Evolutionary conservation across 1,140 invertebrate genomes (phyloP).

Genomic region (Nasonia longicornis): DNA sequence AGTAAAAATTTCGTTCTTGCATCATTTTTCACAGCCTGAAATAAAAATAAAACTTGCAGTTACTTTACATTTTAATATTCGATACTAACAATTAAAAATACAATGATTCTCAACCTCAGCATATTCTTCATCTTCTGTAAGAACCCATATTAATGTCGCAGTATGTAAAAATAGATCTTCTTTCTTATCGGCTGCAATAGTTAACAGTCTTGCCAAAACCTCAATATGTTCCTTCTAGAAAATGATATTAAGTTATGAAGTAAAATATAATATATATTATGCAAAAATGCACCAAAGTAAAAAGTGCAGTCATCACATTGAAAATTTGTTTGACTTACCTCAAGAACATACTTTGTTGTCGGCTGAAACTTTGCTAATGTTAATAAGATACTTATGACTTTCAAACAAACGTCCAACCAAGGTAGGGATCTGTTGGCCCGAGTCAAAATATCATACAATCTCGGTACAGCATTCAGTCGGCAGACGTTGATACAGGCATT

Average conservation of each 20-base stretch:
- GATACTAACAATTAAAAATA: neutral
- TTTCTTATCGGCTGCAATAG: slow-evolving; percentile 49
- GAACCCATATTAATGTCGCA: slow-evolving; percentile 54
- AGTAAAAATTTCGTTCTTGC: slow-evolving; percentile 49
- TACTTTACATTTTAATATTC: neutral
- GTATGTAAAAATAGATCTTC: slow-evolving; percentile 52
- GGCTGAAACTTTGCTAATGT: slow-evolving; percentile 58
- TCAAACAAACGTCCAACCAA: slow-evolving; percentile 59
- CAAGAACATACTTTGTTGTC: slow-evolving; percentile 54
- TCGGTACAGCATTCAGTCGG: slow-evolving; percentile 53
- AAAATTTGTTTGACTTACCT: slow-evolving; percentile 47
- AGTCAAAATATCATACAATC: slow-evolving; percentile 56
- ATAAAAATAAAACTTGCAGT: neutral
- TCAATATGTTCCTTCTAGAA: slow-evolving; percentile 51
- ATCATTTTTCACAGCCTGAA: slow-evolving; percentile 43
- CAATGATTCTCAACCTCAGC: slow-evolving; percentile 41
- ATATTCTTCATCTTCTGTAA: slow-evolving; percentile 49
- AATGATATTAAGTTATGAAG: neutral
- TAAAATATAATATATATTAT: neutral
- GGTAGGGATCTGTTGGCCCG: slow-evolving; percentile 63
- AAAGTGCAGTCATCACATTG: too few species aligned
- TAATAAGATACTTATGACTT: slow-evolving; percentile 61
- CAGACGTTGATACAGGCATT: slow-evolving; percentile 57
- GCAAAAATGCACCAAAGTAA: too few species aligned
- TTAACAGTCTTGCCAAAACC: slow-evolving; percentile 52